These are phyloP conservation scores for Cheilosia grossa DNA, from an alignment of 2,888 invertebrate species.

Conservation along the genomic window DNA sequence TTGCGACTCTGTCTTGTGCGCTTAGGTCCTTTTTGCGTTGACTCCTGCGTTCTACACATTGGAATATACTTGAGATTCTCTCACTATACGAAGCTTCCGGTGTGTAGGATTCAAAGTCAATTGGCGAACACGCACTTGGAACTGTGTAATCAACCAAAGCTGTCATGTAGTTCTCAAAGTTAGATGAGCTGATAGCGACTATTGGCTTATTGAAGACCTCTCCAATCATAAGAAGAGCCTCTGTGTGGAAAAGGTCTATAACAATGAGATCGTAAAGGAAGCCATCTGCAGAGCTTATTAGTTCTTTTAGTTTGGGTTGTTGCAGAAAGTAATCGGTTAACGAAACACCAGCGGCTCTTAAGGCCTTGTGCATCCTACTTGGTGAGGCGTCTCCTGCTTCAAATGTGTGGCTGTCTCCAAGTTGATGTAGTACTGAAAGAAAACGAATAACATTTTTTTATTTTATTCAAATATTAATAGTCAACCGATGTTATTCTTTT, in stretches of 20 bases:
- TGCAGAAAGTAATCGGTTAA: conserved; percentile 80
- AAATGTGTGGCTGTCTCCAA: conserved; percentile 64
- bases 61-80: conserved; percentile 84
- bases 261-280: conserved; percentile 83
- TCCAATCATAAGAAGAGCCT: conserved; percentile 82
- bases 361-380: conserved; percentile 77
- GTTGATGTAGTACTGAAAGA: conserved; percentile 66
- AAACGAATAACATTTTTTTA: background rate
- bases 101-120: conserved; percentile 81
- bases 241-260: conserved; percentile 83
- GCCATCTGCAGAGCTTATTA: conserved; percentile 77
- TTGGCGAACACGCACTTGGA: conserved; percentile 84
- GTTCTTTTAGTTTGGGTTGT: conserved; percentile 75
- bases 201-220: conserved; percentile 82
- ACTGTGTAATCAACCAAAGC: conserved; percentile 83
- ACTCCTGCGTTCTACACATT: conserved; percentile 79
- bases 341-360: conserved; percentile 78
- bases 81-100: conserved; percentile 84
- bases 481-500: no score
- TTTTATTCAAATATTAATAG: background rate
- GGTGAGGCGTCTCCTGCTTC: conserved; percentile 73
- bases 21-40: conserved; percentile 79
- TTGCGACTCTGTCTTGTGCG: conserved; percentile 80
- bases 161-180: conserved; percentile 83
- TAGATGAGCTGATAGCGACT: conserved; percentile 82